Percentiles rank a stretch among this genome's conserved stretches.
Conservation (phyloP, 2,113 vertebrate species). For the Perccottus glenii region DNA sequence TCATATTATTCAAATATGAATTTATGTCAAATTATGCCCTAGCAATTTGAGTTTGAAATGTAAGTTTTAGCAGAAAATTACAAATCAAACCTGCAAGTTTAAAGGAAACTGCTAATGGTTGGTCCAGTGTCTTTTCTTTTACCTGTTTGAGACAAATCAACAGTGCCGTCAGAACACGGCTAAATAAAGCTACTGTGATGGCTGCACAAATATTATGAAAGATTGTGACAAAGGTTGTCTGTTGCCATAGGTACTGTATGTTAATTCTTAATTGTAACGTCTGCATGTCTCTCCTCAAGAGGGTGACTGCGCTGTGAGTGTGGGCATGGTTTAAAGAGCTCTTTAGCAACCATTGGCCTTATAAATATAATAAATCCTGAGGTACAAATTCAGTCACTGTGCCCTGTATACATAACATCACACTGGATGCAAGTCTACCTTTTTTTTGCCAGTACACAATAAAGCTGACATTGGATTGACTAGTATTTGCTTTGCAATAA, state of each 20-base stretch:
- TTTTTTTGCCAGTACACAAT: too few species aligned
- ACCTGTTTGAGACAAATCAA: constrained; percentile 47
- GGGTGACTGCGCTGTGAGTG: constrained; percentile 5
- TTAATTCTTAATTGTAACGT: constrained; percentile 81
- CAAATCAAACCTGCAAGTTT: not conserved
- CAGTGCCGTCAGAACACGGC: constrained; percentile 58
- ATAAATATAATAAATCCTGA: not conserved
- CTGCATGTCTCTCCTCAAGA: constrained; percentile 42
- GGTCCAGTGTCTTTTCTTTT: constrained; percentile 25
- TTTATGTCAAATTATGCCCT: too few species aligned
- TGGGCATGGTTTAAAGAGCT: constrained; percentile 2
- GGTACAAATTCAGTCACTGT: not conserved
- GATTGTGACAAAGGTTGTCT: constrained; percentile 80
- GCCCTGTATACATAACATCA: not conserved
- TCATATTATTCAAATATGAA: too few species aligned
- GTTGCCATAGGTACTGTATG: constrained; percentile 86
- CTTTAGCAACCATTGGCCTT: not conserved
- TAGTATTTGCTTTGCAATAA: too few species aligned
- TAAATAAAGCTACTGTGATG: constrained; percentile 75
- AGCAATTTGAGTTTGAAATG: too few species aligned
- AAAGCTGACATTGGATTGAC: too few species aligned
- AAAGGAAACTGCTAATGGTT: constrained; percentile 24
- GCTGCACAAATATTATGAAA: constrained; percentile 82
- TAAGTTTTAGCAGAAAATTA: too few species aligned
- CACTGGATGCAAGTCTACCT: too few species aligned